Conservation (phyloP, 2,113 vertebrate genomes). For the Aspiorhynchus laticeps region DNA sequence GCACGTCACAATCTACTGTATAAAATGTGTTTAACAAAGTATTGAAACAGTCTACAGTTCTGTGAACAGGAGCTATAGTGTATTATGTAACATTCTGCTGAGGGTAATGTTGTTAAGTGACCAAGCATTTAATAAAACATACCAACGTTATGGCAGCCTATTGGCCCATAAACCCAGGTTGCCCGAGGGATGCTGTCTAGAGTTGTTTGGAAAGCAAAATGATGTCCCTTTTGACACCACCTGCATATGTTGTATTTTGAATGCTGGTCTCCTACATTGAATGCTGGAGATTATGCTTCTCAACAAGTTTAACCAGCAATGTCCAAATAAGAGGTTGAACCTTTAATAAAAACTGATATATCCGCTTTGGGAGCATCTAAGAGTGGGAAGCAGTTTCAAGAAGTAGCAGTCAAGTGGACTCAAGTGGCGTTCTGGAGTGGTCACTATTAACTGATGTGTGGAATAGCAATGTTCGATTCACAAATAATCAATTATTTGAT, state of each 20-base stretch:
- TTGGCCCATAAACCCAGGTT: background rate
- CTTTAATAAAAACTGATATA: background rate
- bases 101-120: background rate
- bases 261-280: background rate
- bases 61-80: background rate
- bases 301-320: background rate
- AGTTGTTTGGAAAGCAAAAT: background rate
- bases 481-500: background rate
- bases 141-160: background rate
- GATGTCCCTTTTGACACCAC: background rate
- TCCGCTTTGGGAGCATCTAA: background rate
- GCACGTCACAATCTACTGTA: background rate
- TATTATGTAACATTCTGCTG: background rate
- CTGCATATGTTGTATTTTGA: background rate
- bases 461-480: background rate
- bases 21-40: conserved; percentile 2
- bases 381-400: background rate
- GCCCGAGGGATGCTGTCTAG: background rate
- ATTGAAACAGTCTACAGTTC: background rate
- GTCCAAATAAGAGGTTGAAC: background rate
- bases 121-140: background rate
- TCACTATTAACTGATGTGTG: background rate
- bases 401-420: background rate
- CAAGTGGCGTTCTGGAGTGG: background rate
- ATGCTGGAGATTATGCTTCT: background rate